Evolutionary conservation across 2,888 invertebrate genomes (phyloP).

Genomic region (Raillietiella orientalis): DNA sequence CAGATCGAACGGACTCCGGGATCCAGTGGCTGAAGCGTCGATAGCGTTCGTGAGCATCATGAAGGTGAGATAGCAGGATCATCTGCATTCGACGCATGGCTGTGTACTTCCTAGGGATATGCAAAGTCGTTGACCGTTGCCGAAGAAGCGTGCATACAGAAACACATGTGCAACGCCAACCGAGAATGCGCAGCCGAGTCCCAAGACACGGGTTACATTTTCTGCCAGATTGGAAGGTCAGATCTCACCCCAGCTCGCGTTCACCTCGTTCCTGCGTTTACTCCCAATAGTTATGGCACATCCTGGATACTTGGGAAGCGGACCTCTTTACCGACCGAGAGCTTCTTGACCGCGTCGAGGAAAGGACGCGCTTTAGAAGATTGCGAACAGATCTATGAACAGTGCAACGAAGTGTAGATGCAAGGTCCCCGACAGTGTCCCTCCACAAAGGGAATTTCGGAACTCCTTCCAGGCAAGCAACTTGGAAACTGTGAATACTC

Average conservation of each 20-base stretch:
- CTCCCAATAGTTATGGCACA: conserved; percentile 34
- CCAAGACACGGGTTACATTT: conserved; percentile 33
- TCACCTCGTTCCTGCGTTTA: neutral
- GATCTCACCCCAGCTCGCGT: conserved; percentile 16
- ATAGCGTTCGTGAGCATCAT: conserved; percentile 58
- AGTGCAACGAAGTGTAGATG: conserved; percentile 66
- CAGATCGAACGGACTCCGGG: conserved; percentile 48
- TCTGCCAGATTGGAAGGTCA: conserved; percentile 78
- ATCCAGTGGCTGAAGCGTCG: conserved; percentile 62
- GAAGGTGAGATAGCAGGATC: conserved; percentile 18
- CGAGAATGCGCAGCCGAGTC: conserved; percentile 47
- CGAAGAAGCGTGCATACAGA: conserved; percentile 52
- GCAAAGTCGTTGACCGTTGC: conserved; percentile 35
- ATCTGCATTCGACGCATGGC: neutral
- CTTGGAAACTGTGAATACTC: too few relatives aligned
- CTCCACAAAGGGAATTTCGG: too few relatives aligned
- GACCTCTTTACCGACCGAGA: conserved; percentile 30
- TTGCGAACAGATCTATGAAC: conserved; percentile 47
- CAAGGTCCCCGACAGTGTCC: too few relatives aligned
- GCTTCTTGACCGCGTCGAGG: conserved; percentile 51
- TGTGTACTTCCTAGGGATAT: too few relatives aligned
- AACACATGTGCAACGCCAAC: conserved; percentile 62
- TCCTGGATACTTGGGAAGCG: conserved; percentile 50
- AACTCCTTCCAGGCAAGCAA: too few relatives aligned
- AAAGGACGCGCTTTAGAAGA: conserved; percentile 54